Base-by-base conservation (phyloP, 2,888 invertebrate genomes). In the Ophion ventricosus region DNA sequence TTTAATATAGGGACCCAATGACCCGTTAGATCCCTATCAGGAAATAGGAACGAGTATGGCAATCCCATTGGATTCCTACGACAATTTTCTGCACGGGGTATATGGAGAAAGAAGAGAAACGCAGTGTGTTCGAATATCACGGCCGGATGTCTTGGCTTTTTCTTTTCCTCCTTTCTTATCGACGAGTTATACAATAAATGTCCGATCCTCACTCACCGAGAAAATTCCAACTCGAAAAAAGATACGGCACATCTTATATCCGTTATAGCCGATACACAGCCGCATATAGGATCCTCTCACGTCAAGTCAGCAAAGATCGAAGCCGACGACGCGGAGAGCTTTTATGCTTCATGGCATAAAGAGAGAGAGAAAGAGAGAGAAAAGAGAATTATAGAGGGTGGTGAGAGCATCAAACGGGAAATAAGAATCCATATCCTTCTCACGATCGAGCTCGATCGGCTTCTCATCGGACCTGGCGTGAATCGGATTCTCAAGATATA, bases 371-470 rank as follows among this genome's bases (percentile, higher is more conserved):
- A 25, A 25, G 56, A 61, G 29, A 74, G 73, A 61, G 43, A 49
- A 73, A 11, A 73, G n/a, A 35, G 20, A 64, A 25, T 11, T 29
- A 40, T 29, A 35, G 69, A 70, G 29, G 17, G 56, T 43, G 43
- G 43, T 54, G 63, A 20, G 57, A 75, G 43, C 43, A 84, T 82
- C 67, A 43, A 79, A 63, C 72, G 57, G 79, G 75, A 84, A 84
- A 82, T 84, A 80, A 79, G 75, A 82, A 84, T 73, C 82, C 79
- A 79, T 82, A 84, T 84, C 84, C 79, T 54, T 72, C 63, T 59
- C 73, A 61, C 66, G 66, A 82, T 84, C 82, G 66, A 40, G 69
- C 11, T 70, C 69, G 35, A 81, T 78, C 80, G 77, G 67, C 77
- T 84, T 80, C 59, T 77, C 66, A 79, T 79, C 72, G 82, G 40